These are phyloP conservation scores for Psammodynastes pulverulentus DNA, from an alignment of 2,113 vertebrate genomes.

Conservation along the genomic window DNA sequence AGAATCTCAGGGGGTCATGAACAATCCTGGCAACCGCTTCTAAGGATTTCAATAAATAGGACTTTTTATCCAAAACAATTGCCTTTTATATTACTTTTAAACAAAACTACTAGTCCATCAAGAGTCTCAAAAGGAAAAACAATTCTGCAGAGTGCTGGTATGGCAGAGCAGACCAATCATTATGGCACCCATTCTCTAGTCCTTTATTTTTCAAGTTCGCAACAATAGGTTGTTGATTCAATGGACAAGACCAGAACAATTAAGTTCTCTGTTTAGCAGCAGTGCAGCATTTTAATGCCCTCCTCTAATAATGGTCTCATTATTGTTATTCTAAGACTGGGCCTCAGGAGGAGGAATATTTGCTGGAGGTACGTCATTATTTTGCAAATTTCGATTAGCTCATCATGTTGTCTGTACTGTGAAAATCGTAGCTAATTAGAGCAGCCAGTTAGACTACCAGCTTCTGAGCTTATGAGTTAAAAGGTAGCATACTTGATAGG, in stretches of 20 bases:
- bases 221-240: conserved; percentile 99
- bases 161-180: conserved; percentile 92
- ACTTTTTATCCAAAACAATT: conserved; percentile 82
- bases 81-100: conserved; percentile 88
- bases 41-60: conserved; percentile 81
- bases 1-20: conserved; percentile 71
- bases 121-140: conserved; percentile 86
- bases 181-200: conserved; percentile 89
- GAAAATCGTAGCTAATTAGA: conserved; percentile 96
- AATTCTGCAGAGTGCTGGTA: conserved; percentile 85
- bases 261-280: conserved; percentile 94
- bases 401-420: conserved; percentile 91
- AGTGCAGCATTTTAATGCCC: conserved; percentile 92
- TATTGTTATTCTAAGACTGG: conserved; percentile 97
- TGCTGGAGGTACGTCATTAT: conserved; percentile 91
- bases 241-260: conserved; percentile 97
- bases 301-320: conserved; percentile 96
- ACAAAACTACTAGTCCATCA: conserved; percentile 91
- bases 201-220: conserved; percentile 91
- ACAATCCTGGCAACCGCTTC: conserved; percentile 77
- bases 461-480: conserved; percentile 90
- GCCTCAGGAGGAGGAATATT: conserved; percentile 90
- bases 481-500: conserved; percentile 94
- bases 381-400: conserved; percentile 98
- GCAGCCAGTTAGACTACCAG: conserved; percentile 81